Conservation (phyloP, 1,140 invertebrate genomes). For the Melanaphis sacchari region DNA sequence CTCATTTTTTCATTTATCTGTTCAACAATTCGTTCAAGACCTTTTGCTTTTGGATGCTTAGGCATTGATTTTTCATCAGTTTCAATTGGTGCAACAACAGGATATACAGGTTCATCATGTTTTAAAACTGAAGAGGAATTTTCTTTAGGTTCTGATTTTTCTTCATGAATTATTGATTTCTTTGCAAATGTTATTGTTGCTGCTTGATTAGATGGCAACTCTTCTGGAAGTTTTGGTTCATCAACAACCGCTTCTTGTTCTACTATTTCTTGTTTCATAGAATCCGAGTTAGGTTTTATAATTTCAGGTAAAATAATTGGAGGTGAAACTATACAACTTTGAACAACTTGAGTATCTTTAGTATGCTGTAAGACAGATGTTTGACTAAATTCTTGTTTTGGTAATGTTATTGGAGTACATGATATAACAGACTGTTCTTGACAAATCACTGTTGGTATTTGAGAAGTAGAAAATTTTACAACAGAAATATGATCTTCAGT, state of each 20-base stretch:
- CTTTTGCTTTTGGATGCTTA: slow-evolving; percentile 52
- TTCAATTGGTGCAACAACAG: neutral
- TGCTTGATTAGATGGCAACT: neutral
- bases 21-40: slow-evolving; percentile 49
- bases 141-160: neutral
- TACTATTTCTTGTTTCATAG: neutral
- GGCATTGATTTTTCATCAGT: slow-evolving; percentile 38
- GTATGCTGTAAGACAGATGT: slow-evolving; percentile 46
- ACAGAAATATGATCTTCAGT: slow-evolving; percentile 50
- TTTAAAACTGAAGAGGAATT: neutral
- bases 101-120: neutral
- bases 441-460: neutral
- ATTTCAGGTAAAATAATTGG: neutral
- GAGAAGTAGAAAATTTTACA: slow-evolving; percentile 43
- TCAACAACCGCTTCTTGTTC: neutral
- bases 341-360: slow-evolving; percentile 30
- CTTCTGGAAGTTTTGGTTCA: slow-evolving; percentile 26
- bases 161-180: neutral
- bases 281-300: neutral
- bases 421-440: slow-evolving; percentile 49
- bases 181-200: slow-evolving; percentile 50
- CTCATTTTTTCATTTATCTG: slow-evolving; percentile 54
- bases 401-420: neutral
- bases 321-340: slow-evolving; percentile 43
- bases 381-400: slow-evolving; percentile 44